Evolutionary conservation across 2,113 vertebrate species (phyloP), one percentile per base, ranked within the genome.

Genomic region (Misgurnus mizolepis): DNA sequence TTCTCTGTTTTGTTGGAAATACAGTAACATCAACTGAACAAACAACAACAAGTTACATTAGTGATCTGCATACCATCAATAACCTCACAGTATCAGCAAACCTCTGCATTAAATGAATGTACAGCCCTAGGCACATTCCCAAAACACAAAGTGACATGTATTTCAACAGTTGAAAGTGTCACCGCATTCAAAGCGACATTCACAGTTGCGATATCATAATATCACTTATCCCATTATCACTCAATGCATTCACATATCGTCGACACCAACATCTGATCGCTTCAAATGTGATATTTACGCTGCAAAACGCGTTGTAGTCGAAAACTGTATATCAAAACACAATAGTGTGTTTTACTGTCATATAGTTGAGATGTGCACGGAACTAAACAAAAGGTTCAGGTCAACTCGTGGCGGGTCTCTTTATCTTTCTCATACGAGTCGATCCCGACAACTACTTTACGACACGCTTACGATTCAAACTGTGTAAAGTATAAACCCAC

Each of bases 401-500:
- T 56, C 76, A 56, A 81, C 81, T 69, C 75, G 79, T 82, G 67
- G 79, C 79, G 79, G 76, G 34, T 83, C 67, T 47, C 73, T 64
- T 76, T 40, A 65, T 66, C 47, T 76, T 7, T 50, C 17, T 18
- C 61, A 14, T 9, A 18, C 8, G 4, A 41, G 41, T 73, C 10
- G 8, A 27, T 45, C 60, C 60, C 60, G 60, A 49, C 41, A 22
- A 53, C 45, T 12, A 53, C 4, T 2, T 15, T 43, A 50, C 62
- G 7, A 67, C 61, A 7, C 62, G 2, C 50, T 27, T 14, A 8
- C 17, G 0, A 15, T 22, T n/a, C 5, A 18, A 34, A n/a, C 22
- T 18, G 12, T 39, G 22, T 45, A 3, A n/a, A 5, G 66, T 66
- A 58, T 71, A 11, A 10, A 66, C 83, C 3, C 34, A 96, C 95